Evolutionary conservation across 1,140 invertebrate species (phyloP).

Genomic region (Lepidotrigona ventralis): DNA sequence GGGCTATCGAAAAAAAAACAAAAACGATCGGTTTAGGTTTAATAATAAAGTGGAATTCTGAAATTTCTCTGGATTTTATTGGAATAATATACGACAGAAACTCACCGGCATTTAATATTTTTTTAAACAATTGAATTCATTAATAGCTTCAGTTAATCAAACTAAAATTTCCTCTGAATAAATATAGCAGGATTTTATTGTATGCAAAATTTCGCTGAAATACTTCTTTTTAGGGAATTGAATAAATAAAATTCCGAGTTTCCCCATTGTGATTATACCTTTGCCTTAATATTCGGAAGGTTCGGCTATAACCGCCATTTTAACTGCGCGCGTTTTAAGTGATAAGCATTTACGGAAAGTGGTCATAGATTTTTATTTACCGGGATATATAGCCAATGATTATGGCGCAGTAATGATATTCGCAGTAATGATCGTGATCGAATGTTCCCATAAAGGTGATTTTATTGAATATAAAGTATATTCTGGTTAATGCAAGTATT

Average conservation of each 20-base stretch:
- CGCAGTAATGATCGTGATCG: background rate
- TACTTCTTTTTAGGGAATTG: background rate
- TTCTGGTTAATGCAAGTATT: background rate
- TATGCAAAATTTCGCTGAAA: background rate
- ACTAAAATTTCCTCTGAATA: background rate
- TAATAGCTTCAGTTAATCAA: background rate
- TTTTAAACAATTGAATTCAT: background rate
- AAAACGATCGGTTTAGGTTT: no score
- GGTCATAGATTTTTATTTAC: background rate
- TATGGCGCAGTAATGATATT: no score
- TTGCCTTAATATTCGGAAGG: background rate
- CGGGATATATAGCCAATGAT: background rate
- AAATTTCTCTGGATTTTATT: background rate
- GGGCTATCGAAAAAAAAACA: no score
- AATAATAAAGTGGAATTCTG: background rate
- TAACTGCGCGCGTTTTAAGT: background rate
- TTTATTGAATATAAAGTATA: background rate
- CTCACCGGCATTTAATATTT: background rate
- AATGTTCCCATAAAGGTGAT: background rate
- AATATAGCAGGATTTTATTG: background rate
- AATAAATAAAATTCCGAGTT: background rate
- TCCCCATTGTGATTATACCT: background rate
- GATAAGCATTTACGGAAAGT: background rate
- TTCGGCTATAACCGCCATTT: no score
- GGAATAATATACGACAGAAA: background rate